phyloP scores from a whole-genome alignment of 2,113 vertebrate species.

The Notothenia rossii region DNA sequence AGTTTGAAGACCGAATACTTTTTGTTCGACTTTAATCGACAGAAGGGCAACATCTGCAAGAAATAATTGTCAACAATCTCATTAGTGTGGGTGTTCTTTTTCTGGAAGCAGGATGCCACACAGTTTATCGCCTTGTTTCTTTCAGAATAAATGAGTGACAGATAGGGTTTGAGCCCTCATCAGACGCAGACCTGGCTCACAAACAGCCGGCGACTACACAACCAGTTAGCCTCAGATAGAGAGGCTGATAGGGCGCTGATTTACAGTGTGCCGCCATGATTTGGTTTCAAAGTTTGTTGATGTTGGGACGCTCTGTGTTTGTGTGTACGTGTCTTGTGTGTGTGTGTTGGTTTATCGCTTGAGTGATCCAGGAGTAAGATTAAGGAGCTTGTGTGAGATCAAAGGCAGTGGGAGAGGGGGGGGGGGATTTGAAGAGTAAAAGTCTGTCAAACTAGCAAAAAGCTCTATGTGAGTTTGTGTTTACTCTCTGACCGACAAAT shows the following conservation, averaged over 20 bases:
- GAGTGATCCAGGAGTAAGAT: slow-evolving; percentile 45
- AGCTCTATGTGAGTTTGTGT: no score
- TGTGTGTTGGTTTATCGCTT: neutral
- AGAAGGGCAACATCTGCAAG: neutral
- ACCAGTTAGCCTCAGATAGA: slow-evolving; percentile 37
- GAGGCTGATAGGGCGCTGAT: slow-evolving; percentile 43
- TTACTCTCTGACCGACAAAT: neutral
- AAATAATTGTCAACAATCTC: neutral
- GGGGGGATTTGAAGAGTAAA: slow-evolving; percentile 19
- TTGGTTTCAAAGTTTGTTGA: slow-evolving; percentile 67
- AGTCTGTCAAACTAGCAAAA: slow-evolving; percentile 14
- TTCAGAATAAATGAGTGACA: slow-evolving; percentile 25
- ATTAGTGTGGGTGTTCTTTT: slow-evolving; percentile 8
- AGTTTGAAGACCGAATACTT: neutral
- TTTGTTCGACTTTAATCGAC: neutral
- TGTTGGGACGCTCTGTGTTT: slow-evolving; percentile 42
- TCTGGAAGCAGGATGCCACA: slow-evolving; percentile 23
- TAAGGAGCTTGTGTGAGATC: slow-evolving; percentile 49
- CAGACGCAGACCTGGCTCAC: slow-evolving; percentile 31
- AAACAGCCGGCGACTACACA: slow-evolving; percentile 17
- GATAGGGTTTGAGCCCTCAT: slow-evolving; percentile 30
- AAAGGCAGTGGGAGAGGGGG: slow-evolving; percentile 51
- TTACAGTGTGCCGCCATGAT: slow-evolving; percentile 58
- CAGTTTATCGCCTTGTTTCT: slow-evolving; percentile 21
- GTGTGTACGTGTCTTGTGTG: neutral